Evolutionary conservation across 2,797 vertebrate genomes (phyloP).

Genomic region (Carcharodon carcharias): DNA sequence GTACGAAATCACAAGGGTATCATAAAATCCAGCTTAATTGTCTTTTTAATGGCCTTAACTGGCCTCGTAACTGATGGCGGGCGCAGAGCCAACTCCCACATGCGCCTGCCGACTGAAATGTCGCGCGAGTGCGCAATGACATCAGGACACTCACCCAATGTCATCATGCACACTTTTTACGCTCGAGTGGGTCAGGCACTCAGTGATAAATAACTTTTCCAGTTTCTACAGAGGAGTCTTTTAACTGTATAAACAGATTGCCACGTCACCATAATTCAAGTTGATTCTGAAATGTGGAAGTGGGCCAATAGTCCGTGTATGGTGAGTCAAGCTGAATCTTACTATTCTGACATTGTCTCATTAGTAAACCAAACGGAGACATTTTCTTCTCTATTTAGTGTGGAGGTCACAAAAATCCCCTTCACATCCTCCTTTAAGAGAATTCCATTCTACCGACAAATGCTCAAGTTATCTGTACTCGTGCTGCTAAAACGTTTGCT

Average conservation of each 20-base stretch:
- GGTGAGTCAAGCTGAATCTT: background rate
- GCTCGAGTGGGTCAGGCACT: too few relatives aligned
- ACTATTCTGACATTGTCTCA: background rate
- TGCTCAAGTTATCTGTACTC: background rate
- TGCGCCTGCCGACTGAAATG: too few relatives aligned
- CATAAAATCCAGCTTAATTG: too few relatives aligned
- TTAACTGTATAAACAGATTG: background rate
- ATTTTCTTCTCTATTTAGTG: background rate
- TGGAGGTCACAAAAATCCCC: background rate
- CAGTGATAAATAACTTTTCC: too few relatives aligned
- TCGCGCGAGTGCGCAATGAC: too few relatives aligned
- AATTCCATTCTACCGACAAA: background rate
- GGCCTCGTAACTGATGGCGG: too few relatives aligned
- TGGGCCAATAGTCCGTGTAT: background rate
- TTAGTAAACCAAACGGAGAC: background rate
- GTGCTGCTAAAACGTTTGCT: background rate
- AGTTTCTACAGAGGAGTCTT: background rate
- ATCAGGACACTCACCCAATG: too few relatives aligned
- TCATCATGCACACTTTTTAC: too few relatives aligned
- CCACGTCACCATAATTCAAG: background rate
- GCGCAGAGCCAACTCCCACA: too few relatives aligned
- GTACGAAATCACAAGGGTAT: too few relatives aligned
- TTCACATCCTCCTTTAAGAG: background rate
- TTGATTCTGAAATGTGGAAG: background rate
- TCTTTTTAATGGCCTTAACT: too few relatives aligned